These are phyloP conservation scores for Perodicticus potto DNA, from an alignment of 2,797 vertebrate genomes.

Conservation along the genomic window DNA sequence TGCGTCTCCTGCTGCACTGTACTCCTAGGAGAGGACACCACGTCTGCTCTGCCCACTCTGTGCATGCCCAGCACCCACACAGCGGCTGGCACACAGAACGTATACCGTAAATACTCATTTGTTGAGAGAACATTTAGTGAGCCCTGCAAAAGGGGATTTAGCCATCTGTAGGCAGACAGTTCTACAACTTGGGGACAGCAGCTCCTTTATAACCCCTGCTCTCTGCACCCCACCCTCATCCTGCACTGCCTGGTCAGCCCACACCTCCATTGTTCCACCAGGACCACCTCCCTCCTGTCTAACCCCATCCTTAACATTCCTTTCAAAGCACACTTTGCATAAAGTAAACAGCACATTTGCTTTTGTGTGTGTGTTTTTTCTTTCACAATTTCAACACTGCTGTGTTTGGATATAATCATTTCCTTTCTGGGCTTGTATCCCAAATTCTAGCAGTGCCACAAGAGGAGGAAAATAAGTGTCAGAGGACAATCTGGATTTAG, in stretches of 20 bases:
- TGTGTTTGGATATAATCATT: slow-evolving; percentile 34
- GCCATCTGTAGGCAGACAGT: neutral
- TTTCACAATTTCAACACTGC: slow-evolving; percentile 13
- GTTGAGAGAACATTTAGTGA: neutral
- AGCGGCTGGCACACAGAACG: neutral
- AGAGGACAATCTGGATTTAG: neutral
- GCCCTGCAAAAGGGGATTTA: neutral
- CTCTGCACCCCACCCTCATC: too few species aligned
- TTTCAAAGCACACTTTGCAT: neutral
- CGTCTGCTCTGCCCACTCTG: neutral
- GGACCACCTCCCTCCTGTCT: neutral
- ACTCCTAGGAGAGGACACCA: neutral
- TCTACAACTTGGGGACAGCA: neutral
- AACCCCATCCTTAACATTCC: neutral
- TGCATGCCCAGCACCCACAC: neutral
- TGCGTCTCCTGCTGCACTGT: neutral
- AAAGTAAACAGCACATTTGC: neutral
- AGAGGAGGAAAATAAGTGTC: neutral
- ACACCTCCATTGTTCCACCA: neutral
- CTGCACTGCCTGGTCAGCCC: neutral
- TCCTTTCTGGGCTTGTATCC: slow-evolving; percentile 67
- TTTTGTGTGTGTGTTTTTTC: neutral
- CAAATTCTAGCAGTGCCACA: neutral
- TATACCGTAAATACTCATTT: neutral
- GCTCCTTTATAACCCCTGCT: neutral